phyloP scores from a whole-genome alignment of 2,888 invertebrate genomes.

The Mesoligia furuncula region DNA sequence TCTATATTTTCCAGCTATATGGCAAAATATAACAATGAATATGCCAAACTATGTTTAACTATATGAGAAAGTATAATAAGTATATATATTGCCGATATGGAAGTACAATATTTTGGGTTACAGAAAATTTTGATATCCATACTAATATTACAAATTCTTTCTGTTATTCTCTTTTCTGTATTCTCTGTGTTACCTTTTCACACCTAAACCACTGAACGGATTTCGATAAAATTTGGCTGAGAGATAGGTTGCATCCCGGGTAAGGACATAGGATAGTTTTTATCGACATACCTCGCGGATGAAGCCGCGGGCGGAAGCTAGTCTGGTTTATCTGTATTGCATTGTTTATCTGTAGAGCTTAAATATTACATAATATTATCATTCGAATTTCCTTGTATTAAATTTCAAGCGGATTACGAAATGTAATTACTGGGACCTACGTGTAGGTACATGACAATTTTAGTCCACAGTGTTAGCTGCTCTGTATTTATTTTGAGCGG shows the following conservation, averaged over 20 bases:
- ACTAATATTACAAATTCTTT: too few relatives aligned
- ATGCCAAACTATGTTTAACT: not conserved
- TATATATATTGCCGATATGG: not conserved
- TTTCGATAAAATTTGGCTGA: too few relatives aligned
- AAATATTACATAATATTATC: slow-evolving; percentile 8
- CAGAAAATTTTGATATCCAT: not conserved
- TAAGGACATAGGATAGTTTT: too few relatives aligned
- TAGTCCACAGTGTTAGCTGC: slow-evolving; percentile 27
- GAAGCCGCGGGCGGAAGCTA: too few relatives aligned
- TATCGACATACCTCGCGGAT: too few relatives aligned
- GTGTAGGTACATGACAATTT: slow-evolving; percentile 38
- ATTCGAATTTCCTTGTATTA: slow-evolving; percentile 21
- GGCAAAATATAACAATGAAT: not conserved
- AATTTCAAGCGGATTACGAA: slow-evolving; percentile 39
- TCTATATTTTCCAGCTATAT: not conserved
- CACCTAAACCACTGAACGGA: too few relatives aligned
- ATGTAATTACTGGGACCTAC: slow-evolving; percentile 39
- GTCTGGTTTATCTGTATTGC: not conserved
- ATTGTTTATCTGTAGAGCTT: slow-evolving; percentile 7
- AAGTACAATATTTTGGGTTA: not conserved
- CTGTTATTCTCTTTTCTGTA: too few relatives aligned
- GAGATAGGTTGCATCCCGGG: too few relatives aligned
- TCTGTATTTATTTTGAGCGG: slow-evolving; percentile 55
- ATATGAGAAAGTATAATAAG: not conserved
- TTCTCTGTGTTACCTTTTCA: too few relatives aligned